Evolutionary conservation across 2,113 vertebrate genomes (phyloP), one percentile per base, ranked within the genome.

Genomic region (Daubentonia madagascariensis): DNA sequence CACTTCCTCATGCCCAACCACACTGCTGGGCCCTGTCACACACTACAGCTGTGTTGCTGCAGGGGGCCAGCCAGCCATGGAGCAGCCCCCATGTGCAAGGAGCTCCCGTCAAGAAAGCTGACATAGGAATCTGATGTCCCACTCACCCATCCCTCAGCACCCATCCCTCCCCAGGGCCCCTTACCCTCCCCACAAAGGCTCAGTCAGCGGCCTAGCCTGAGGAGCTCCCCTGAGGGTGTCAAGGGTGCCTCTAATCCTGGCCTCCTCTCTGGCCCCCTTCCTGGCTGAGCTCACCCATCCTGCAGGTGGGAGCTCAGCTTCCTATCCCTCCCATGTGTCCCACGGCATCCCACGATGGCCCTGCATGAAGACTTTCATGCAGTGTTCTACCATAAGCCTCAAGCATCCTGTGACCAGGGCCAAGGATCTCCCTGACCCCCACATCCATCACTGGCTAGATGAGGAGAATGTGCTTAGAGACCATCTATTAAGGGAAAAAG

Each of bases 21-120:
- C 40, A 68, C n/a, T 23, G 68, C 45, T 59, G 45, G 20, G 48
- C 32, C 48, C 59, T 45, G 23, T 35, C 7, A 2, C 22, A 28
- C 0, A 0, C 52, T 25, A 57, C 35, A 1, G 3, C 72, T 70
- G 45, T 45, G 7, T 35, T 3, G 5, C 59, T 54, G 11, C 5
- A 3, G 57, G 20, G 50, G 43, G 48, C 40, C 5, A 81, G 57
- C 18, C 50, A 75, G 43, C 20, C 14, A 25, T 20, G 75, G 8
- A 5, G n/a, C 4, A 40, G 52, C 18, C 54, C n/a, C 25, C 2
- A 7, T 8, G n/a, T 37, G 32, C 10, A 25, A 70, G 54, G 12
- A 72, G 50, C 5, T 59, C 28, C 22, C 3, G 0, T 32, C 20
- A 91, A 30, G 40, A 88, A 54, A 63, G 83, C 67, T 52, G 48